Evolutionary conservation across 2,113 vertebrate genomes (phyloP).

Genomic region (Aphyosemion australe): DNA sequence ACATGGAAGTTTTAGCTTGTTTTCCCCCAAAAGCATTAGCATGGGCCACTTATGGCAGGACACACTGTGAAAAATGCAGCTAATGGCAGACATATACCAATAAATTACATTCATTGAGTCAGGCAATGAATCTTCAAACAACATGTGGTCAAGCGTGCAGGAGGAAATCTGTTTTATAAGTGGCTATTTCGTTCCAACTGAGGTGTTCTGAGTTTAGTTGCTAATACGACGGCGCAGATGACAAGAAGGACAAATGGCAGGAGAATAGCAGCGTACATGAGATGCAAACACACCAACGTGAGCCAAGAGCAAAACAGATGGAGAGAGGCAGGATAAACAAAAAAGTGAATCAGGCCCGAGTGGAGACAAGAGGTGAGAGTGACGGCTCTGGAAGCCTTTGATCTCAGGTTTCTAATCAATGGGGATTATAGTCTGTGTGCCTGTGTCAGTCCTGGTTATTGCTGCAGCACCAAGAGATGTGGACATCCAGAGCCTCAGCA

Average conservation of each 20-base stretch:
- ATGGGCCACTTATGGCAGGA: too few relatives aligned
- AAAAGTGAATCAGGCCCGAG: constrained; percentile 5
- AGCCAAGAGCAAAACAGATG: constrained; percentile 5
- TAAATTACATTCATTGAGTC: background rate
- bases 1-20: background rate
- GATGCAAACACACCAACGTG: constrained; percentile 3
- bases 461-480: constrained; percentile 33
- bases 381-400: constrained; percentile 72
- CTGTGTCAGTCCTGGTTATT: constrained; percentile 67
- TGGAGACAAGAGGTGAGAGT: constrained; percentile 56
- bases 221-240: constrained; percentile 8
- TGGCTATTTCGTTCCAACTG: constrained; percentile 6
- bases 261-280: background rate
- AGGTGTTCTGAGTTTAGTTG: constrained; percentile 8
- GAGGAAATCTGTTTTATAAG: constrained; percentile 17
- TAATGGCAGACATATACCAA: background rate
- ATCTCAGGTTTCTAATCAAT: constrained; percentile 75
- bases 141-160: constrained; percentile 8
- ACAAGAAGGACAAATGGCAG: constrained; percentile 1
- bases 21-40: background rate
- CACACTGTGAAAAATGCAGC: background rate
- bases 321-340: background rate
- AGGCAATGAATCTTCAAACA: background rate
- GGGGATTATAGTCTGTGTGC: constrained; percentile 72
- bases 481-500: constrained; percentile 26